Base-by-base conservation (phyloP, 2,113 vertebrate species). In the Ceyx cyanopectus region DNA sequence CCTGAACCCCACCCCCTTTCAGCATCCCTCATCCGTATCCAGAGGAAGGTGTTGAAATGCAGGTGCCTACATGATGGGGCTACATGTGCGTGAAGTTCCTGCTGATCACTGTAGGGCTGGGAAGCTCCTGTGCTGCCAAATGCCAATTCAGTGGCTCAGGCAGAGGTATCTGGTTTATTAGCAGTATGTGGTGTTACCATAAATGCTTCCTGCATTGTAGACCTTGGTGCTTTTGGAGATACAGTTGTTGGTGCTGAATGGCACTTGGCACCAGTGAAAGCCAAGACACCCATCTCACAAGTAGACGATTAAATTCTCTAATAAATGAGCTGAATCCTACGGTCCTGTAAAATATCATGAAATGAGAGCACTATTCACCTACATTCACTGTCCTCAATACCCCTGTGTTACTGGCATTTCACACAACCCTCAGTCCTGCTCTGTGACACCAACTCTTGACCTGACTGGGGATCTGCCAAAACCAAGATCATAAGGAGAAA, bases 101-200 rank as follows among this genome's bases (percentile, higher is more conserved):
- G 32, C 51, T 50, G 40, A 26, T 29, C 45, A 14, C 6, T 45
- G 22, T 11, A 63, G 45, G 4, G 32, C 37, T 32, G 37, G 48
- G 54, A 74, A 57, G n/a, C 2, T 89, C 43, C 29, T 85, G 14
- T 48, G n/a, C 30, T 26, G 3, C 48, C 24, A 21, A 20, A 14
- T 15, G 8, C 23, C 0, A 1, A 1, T 14, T 41, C 37, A 30
- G 14, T 14, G 30, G 46, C 34, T 41, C n/a, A 13, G 29, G 12
- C 3, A 6, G 37, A 70, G 19, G 16, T 15, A 11, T 14, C 10
- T 4, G 6, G 5, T 27, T 24, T 51, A 30, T 56, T 12, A 7
- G 56, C 43, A 41, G 26, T 6, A 8, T 7, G 13, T 0, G 3
- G 32, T 27, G 32, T 20, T 80, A 20, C 1, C 1, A 1, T 65